Evolutionary conservation across 2,113 vertebrate genomes (phyloP), one percentile per base, ranked within the genome.

Genomic region (Gopherus flavomarginatus): DNA sequence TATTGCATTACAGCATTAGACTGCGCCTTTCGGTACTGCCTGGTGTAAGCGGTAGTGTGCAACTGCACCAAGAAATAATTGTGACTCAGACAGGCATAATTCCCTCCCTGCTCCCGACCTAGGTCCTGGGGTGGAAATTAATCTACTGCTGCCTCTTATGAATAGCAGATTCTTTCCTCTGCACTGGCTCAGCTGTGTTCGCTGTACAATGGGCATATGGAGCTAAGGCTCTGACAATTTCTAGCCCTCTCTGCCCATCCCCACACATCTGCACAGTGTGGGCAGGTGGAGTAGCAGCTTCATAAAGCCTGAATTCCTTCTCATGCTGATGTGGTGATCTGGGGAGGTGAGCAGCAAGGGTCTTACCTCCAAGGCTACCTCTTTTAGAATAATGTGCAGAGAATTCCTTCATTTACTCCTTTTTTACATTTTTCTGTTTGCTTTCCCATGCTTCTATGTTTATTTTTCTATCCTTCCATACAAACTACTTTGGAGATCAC

Each of bases 41-140:
- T 24, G 21, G n/a, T 75, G 17, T 24, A 75, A 75, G 35, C n/a
- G 38, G 13, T 62, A 62, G 59, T 7, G 59, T 62, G 59, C 59
- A 75, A 42, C 21, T 24, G n/a, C 69, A 75, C 19, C n/a, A 75
- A 42, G 17, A 75, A 75, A 22, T 5, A n/a, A 75, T 21, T 69
- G 62, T 19, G 17, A 69, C 65, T 69, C 65, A 21, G 65, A 38
- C 8, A n/a, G 62, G 35, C 26, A 27, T 0, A 1, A 16, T 4
- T 92, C 24, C 1, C 27, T 57, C 11, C 84, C 49, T 80, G 50
- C 29, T 85, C 87, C 75, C 81, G 27, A 29, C 92, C 83, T 38
- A 85, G 49, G 38, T 94, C 29, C 54, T 10, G 2, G 2, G 27
- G 2, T 21, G 57, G 10, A 24, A 24, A 54, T 35, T 56, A 16